A percentile compares a stretch with the other conserved stretches of the same genome.
These are phyloP conservation scores for Dromococcyx pavoninus DNA, from an alignment of 2,797 vertebrate genomes.

Conservation along the genomic window DNA sequence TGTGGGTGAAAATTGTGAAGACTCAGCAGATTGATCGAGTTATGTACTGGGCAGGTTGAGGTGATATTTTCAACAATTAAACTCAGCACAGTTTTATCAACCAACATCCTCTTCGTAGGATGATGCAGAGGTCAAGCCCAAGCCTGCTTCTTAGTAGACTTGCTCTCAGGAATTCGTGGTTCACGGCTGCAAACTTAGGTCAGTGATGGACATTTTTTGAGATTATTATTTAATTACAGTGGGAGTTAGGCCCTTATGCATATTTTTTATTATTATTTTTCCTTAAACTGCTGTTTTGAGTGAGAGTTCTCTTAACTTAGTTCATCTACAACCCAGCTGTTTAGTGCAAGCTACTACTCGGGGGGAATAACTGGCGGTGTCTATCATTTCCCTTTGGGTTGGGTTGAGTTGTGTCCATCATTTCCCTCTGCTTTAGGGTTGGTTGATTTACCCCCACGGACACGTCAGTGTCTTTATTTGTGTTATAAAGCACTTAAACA, in stretches of 20 bases:
- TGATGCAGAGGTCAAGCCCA: background rate
- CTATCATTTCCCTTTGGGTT: background rate
- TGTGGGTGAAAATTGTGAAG: constrained; percentile 4
- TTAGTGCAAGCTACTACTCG: background rate
- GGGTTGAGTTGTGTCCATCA: background rate
- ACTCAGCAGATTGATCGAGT: constrained; percentile 1
- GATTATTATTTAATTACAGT: background rate
- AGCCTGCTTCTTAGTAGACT: background rate
- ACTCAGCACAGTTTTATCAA: background rate
- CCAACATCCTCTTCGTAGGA: background rate
- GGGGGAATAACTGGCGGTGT: background rate
- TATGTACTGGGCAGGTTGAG: background rate
- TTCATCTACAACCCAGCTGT: background rate
- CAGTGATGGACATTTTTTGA: background rate
- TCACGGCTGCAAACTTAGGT: background rate
- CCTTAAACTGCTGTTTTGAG: background rate
- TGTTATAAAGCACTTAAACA: background rate
- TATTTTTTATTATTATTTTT: background rate
- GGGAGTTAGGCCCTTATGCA: background rate
- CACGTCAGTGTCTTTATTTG: background rate
- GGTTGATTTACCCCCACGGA: background rate
- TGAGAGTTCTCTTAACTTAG: background rate
- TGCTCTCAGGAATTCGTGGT: background rate
- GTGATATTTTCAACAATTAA: background rate
- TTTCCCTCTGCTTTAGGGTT: background rate